A percentile compares a stretch with the other conserved stretches of the same genome.
Evolutionary conservation across 1,140 invertebrate genomes (phyloP).

Genomic region (Homalodisca vitripennis): DNA sequence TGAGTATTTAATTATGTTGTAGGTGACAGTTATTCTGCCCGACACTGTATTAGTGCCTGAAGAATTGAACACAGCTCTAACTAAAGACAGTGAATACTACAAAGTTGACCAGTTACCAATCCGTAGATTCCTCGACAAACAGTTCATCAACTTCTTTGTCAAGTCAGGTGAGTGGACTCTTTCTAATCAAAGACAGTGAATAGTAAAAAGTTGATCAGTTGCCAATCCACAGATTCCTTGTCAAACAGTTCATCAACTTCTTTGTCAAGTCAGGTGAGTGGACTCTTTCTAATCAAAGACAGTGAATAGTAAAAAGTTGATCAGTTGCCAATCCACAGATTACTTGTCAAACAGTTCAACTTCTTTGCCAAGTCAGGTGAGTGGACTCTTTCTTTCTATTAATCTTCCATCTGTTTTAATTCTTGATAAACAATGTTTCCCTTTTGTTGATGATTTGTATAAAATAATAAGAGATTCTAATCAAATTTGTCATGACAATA

Average conservation of each 20-base stretch:
- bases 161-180: slow-evolving; percentile 50
- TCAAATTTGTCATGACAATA: neutral
- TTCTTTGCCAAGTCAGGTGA: slow-evolving; percentile 54
- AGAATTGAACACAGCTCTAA: slow-evolving; percentile 45
- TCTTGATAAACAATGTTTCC: neutral
- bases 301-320: slow-evolving; percentile 57
- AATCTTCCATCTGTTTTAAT: too few species aligned
- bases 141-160: slow-evolving; percentile 56
- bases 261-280: slow-evolving; percentile 53
- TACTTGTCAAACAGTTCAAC: slow-evolving; percentile 54
- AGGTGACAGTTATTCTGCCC: slow-evolving; percentile 57
- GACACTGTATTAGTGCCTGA: slow-evolving; percentile 49
- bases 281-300: slow-evolving; percentile 49
- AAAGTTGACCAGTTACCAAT: slow-evolving; percentile 49
- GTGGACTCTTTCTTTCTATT: too few species aligned
- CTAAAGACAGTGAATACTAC: slow-evolving; percentile 57
- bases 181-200: slow-evolving; percentile 52
- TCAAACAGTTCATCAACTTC: slow-evolving; percentile 54
- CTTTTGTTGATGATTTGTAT: neutral
- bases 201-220: slow-evolving; percentile 56
- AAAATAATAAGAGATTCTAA: neutral
- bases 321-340: slow-evolving; percentile 48
- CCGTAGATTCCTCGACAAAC: slow-evolving; percentile 50
- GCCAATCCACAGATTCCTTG: slow-evolving; percentile 49
- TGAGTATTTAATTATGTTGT: too few species aligned